Percentiles rank a stretch among this genome's conserved stretches.
Conservation (phyloP, 2,113 vertebrate species). For the Turdus rufiventris region DNA sequence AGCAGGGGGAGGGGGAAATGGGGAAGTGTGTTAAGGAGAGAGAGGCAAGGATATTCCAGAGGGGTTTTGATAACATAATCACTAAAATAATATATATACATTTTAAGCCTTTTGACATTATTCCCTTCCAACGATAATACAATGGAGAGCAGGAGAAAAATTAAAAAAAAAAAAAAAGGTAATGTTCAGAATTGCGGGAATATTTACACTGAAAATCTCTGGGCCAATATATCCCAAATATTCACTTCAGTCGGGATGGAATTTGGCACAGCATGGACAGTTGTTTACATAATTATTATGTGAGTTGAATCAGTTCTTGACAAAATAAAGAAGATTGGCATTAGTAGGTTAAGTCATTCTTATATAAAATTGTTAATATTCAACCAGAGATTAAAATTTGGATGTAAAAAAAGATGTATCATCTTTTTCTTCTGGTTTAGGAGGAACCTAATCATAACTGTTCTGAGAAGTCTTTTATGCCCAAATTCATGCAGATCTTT, state of each 20-base stretch:
- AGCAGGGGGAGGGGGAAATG: background rate
- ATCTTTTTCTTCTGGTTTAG: background rate
- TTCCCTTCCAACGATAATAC: constrained; percentile 59
- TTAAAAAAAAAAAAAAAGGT: background rate
- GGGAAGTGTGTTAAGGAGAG: background rate
- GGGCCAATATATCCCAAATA: background rate
- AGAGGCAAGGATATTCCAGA: constrained; percentile 5
- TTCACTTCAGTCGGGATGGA: background rate
- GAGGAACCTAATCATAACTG: background rate
- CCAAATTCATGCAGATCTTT: background rate
- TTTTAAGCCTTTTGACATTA: constrained; percentile 45
- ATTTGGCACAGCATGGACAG: background rate
- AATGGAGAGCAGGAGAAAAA: background rate
- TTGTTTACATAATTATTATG: background rate
- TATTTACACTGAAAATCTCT: background rate
- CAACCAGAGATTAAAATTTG: background rate
- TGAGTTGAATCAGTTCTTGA: background rate
- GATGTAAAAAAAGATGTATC: background rate
- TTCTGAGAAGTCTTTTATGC: background rate
- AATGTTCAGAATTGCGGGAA: background rate
- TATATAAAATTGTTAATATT: background rate
- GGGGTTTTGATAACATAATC: constrained; percentile 57
- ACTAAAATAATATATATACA: constrained; percentile 49
- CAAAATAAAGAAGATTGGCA: background rate
- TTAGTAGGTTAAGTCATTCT: background rate